Base-by-base conservation (phyloP, 2,797 vertebrate genomes). In the Eospalax fontanierii region DNA sequence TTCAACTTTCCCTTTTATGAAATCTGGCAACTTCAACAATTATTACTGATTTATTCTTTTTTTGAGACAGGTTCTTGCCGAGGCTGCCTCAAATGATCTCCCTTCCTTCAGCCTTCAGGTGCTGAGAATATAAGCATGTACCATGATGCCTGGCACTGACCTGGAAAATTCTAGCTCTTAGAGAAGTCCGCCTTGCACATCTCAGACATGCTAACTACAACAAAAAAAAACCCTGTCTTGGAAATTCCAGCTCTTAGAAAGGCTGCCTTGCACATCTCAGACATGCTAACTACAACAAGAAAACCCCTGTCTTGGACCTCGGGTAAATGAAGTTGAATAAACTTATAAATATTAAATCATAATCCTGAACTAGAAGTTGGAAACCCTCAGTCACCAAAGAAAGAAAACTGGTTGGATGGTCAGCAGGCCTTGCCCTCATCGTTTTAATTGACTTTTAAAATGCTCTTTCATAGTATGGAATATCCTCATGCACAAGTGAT, bases 291-390 rank as follows among this genome's bases (percentile, higher is more conserved):
- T 87, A 81, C 50, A 76, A 90, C n/a, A 73, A 84, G 84, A 96
- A n/a, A n/a, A n/a, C 33, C 35, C 22, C 46, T 73, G 63, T 82
- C 70, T 94, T 81, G 40, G 57, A 88, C 22, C 26, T 79, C 82
- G 84, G 35, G 92, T 50, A 93, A 93, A 90, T 78, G 79, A 91
- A 76, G 26, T 87, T 63, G 57, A 46, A 76, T 68, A 94, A 38
- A 90, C 61, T 90, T 54, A 71, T 87, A 79, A 84, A 92, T 93
- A 73, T 7, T 46, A 93, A 54, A 33, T 22, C 71, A 4, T 73
- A 80, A 89, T 30, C 70, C 84, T 90, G 89, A 89, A 33, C 33
- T 68, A 96, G 61, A 92, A 76, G 28, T 19, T 43, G 9, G 50
- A 54, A 89, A 75, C 88, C 50, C 38, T 93, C n/a, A 79, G 59